Percentiles rank a stretch among this genome's conserved stretches.
Evolutionary conservation across 2,113 vertebrate genomes (phyloP).

Genomic region (Chitala chitala): DNA sequence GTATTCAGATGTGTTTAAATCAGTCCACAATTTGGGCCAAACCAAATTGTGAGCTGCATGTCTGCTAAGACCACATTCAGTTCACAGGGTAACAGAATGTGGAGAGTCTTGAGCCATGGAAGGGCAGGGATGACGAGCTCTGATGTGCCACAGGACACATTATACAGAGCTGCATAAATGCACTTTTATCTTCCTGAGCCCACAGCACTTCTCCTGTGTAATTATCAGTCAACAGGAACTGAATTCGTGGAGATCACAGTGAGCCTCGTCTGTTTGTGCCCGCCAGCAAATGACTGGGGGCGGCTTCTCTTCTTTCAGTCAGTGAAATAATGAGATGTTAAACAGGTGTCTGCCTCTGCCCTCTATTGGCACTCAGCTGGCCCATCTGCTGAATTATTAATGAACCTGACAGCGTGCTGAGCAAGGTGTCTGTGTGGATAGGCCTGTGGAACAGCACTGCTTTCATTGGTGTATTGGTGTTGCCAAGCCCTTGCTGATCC

Average conservation of each 20-base stretch:
- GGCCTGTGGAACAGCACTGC: slow-evolving; percentile 50
- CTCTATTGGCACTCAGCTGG: slow-evolving; percentile 37
- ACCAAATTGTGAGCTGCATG: too few relatives aligned
- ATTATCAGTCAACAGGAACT: not conserved
- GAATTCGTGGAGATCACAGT: not conserved
- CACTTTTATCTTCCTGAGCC: not conserved
- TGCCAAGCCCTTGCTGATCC: slow-evolving; percentile 54
- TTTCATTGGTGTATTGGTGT: slow-evolving; percentile 15
- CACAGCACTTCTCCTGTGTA: not conserved
- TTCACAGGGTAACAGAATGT: too few relatives aligned
- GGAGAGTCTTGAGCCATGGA: not conserved
- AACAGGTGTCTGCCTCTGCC: slow-evolving; percentile 12
- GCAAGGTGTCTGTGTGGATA: slow-evolving; percentile 47
- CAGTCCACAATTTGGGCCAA: too few relatives aligned
- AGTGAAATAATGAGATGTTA: slow-evolving; percentile 37
- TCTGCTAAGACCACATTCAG: too few relatives aligned
- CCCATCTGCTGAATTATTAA: slow-evolving; percentile 65
- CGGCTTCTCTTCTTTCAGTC: too few relatives aligned
- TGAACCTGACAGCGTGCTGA: slow-evolving; percentile 59
- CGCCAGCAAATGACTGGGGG: too few relatives aligned
- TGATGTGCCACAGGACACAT: not conserved
- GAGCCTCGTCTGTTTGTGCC: not conserved
- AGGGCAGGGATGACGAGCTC: not conserved
- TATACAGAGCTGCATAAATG: not conserved
- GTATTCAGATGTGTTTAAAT: too few relatives aligned